Evolutionary conservation across 1,140 invertebrate species (phyloP).

Genomic region (Dendroctonus ponderosae): DNA sequence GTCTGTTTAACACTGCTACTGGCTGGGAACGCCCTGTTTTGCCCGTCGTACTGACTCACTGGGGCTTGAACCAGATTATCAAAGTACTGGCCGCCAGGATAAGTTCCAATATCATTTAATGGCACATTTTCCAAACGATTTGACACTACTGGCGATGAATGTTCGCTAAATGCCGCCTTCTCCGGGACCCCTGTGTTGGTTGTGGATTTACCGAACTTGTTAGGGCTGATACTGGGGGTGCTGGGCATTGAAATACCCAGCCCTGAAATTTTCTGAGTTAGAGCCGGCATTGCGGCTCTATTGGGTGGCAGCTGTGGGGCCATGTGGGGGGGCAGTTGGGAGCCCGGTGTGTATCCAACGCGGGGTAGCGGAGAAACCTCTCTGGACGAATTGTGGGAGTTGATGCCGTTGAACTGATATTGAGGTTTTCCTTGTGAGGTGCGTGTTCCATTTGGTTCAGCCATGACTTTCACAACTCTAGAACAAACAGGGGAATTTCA

Average conservation of each 20-base stretch:
- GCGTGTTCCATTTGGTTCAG: slow-evolving; percentile 25
- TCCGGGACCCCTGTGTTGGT: slow-evolving; percentile 27
- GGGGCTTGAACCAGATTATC: no score
- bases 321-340: no score
- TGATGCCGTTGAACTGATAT: slow-evolving; percentile 45
- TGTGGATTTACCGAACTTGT: slow-evolving; percentile 30
- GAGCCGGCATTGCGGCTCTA: slow-evolving; percentile 29
- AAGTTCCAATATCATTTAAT: slow-evolving; percentile 23
- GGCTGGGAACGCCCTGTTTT: no score
- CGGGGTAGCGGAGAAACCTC: slow-evolving; percentile 45
- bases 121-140: slow-evolving; percentile 26
- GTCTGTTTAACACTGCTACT: no score
- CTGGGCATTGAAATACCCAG: slow-evolving; percentile 35
- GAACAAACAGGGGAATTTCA: neutral
- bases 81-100: no score
- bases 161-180: slow-evolving; percentile 30
- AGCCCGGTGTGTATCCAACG: slow-evolving; percentile 41
- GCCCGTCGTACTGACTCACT: no score
- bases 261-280: slow-evolving; percentile 38
- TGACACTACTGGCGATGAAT: slow-evolving; percentile 30
- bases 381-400: slow-evolving; percentile 46
- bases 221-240: slow-evolving; percentile 27
- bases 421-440: slow-evolving; percentile 16
- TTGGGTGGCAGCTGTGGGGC: slow-evolving; percentile 42
- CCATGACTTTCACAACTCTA: slow-evolving; percentile 5